A percentile compares a stretch with the other conserved stretches of the same genome.
phyloP scores from a whole-genome alignment of 1,140 invertebrate species.

The Brachionus paranguensis region DNA sequence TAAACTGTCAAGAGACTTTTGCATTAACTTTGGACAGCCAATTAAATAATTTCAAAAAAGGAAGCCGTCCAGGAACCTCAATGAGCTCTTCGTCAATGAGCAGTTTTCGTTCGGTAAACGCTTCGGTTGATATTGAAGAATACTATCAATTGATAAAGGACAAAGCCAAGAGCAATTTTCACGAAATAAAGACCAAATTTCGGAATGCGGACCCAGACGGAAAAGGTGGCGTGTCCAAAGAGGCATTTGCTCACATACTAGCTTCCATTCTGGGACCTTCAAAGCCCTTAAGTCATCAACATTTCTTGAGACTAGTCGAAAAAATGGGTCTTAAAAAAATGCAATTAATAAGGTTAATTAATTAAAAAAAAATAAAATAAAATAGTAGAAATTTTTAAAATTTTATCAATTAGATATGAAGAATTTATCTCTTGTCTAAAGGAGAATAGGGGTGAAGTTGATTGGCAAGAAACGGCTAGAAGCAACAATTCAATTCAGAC shows the following conservation, averaged over 20 bases:
- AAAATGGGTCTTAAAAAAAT: constrained; percentile 2
- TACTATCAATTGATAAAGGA: constrained; percentile 45
- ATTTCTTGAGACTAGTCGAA: constrained; percentile 16
- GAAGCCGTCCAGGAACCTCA: constrained; percentile 14
- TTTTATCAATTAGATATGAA: neutral
- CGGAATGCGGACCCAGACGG: constrained; percentile 54
- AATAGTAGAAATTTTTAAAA: neutral
- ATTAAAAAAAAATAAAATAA: neutral
- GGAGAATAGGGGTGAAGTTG: neutral
- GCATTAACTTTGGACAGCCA: neutral
- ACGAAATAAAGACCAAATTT: constrained; percentile 52
- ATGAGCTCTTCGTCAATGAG: neutral
- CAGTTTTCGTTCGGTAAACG: neutral
- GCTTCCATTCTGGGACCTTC: constrained; percentile 34
- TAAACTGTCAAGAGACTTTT: neutral
- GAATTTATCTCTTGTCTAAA: neutral
- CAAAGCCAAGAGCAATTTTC: constrained; percentile 49
- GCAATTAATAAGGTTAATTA: neutral
- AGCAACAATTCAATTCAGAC: constrained; percentile 38
- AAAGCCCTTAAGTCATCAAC: constrained; percentile 1
- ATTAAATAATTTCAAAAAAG: neutral
- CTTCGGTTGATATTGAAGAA: constrained; percentile 14
- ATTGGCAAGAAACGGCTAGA: neutral
- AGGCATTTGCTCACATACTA: constrained; percentile 40
- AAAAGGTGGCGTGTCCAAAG: constrained; percentile 54